phyloP scores from a whole-genome alignment of 1,140 invertebrate genomes.

The Diploscapter pachys region DNA sequence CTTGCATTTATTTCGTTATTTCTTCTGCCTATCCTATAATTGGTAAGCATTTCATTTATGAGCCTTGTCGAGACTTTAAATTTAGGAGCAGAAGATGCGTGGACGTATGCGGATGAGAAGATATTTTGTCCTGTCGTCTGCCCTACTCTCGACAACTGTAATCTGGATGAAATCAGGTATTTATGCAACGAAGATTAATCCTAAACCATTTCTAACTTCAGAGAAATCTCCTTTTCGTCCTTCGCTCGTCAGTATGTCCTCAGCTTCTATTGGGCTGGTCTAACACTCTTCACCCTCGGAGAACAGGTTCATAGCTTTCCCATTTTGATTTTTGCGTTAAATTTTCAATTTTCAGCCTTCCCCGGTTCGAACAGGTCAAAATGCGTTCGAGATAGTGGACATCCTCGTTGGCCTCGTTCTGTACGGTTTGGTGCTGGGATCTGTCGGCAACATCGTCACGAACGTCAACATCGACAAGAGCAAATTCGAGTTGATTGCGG shows the following conservation, averaged over 20 bases:
- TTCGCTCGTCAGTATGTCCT: constrained; percentile 63
- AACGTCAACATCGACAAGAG: constrained; percentile 89
- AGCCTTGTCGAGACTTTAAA: constrained; percentile 20
- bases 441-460: constrained; percentile 89
- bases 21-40: constrained; percentile 65
- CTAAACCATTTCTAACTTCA: constrained; percentile 20
- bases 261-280: constrained; percentile 90
- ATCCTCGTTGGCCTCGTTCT: constrained; percentile 81
- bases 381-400: constrained; percentile 79
- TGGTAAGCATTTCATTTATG: too few species aligned
- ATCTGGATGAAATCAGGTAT: constrained; percentile 14
- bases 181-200: neutral
- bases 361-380: constrained; percentile 73
- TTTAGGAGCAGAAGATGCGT: constrained; percentile 1
- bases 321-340: constrained; percentile 33
- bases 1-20: constrained; percentile 85
- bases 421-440: constrained; percentile 78
- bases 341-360: constrained; percentile 63
- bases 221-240: constrained; percentile 32
- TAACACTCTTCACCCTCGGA: constrained; percentile 86
- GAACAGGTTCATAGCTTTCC: constrained; percentile 44
- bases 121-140: constrained; percentile 32
- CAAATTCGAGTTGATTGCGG: constrained; percentile 88
- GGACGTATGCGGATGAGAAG: neutral
- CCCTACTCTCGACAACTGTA: constrained; percentile 41